Evolutionary conservation across 2,797 vertebrate genomes (phyloP), one percentile per base, ranked within the genome.

Genomic region (Thunnus albacares): DNA sequence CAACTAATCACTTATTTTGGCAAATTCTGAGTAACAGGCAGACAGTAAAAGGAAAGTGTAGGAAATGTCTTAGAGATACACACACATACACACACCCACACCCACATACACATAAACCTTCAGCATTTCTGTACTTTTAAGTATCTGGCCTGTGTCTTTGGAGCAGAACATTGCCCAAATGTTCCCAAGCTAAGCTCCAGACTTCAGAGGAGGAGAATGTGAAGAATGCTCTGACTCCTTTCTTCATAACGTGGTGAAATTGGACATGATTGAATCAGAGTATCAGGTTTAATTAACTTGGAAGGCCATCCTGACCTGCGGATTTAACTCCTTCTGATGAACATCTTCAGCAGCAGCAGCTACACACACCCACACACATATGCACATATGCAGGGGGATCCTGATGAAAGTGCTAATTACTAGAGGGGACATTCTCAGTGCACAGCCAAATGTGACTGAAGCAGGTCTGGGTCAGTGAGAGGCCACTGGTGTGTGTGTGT

Each of bases 1-100:
- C 80, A 81, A 81, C 84, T 89, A 86, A 92, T 91, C 53, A 79
- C 90, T 92, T 93, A 80, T 87, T 90, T 91, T 94, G 93, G 90
- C 87, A 76, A 52, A 63, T 81, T 56, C 41, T 70, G 70, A 71
- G 66, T 65, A 83, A 58, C 2, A 5, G 65, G 68, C 66, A 88
- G 85, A 79, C 71, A 71, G 77, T 49, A 60, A 81, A 64, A 53
- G 62, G 75, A 87, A 87, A 86, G 71, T 65, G 68, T 41, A 83
- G 75, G 74, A 88, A 90, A 90, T 77, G 45, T 89, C 71, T 83
- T 75, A 60, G 35, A 77, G 63, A 71, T 35, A 63, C 14, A 57
- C 33, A 66, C 45, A 57, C 67, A 51, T 18, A 57, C 17, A 57
- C 17, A 65, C 14, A 57, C 41, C 62, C 45, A 57, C 67, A 51